Conservation (phyloP, 2,888 invertebrate genomes). For the Ferdinandea cuprea region DNA sequence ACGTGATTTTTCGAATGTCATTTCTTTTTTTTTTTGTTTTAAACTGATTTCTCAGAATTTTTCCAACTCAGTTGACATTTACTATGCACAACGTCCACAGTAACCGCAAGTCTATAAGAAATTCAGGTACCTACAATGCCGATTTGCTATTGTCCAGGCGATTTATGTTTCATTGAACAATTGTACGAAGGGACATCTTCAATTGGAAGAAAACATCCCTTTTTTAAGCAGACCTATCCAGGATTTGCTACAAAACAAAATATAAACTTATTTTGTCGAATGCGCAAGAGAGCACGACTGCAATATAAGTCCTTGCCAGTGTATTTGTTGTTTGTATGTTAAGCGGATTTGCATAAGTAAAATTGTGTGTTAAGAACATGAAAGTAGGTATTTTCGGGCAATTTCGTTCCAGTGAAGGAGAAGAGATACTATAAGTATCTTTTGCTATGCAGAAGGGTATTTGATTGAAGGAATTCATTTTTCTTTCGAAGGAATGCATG, state of each 20-base stretch:
- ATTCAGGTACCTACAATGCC: slow-evolving; percentile 12
- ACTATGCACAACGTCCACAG: slow-evolving; percentile 7
- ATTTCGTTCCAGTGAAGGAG: background rate
- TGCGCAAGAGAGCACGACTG: background rate
- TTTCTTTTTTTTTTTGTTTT: too few species aligned
- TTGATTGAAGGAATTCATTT: background rate
- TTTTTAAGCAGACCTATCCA: background rate
- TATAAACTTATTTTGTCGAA: background rate
- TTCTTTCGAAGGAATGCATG: background rate
- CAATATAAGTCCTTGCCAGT: background rate
- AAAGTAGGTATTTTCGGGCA: slow-evolving; percentile 5
- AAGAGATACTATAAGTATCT: background rate
- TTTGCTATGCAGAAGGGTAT: background rate
- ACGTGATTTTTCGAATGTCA: too few species aligned
- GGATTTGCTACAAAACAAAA: background rate
- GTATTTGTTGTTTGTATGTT: background rate
- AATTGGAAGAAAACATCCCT: background rate
- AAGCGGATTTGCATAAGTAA: slow-evolving; percentile 44
- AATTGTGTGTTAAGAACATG: background rate
- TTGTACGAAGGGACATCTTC: slow-evolving; percentile 29
- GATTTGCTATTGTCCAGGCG: slow-evolving; percentile 51
- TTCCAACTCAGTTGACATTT: slow-evolving; percentile 50
- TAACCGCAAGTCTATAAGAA: slow-evolving; percentile 37
- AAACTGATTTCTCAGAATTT: too few species aligned
- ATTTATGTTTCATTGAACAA: slow-evolving; percentile 67